Evolutionary conservation across 23 tunicate genomes (phyloP).

Genomic region (Trididemnum nubilum): DNA sequence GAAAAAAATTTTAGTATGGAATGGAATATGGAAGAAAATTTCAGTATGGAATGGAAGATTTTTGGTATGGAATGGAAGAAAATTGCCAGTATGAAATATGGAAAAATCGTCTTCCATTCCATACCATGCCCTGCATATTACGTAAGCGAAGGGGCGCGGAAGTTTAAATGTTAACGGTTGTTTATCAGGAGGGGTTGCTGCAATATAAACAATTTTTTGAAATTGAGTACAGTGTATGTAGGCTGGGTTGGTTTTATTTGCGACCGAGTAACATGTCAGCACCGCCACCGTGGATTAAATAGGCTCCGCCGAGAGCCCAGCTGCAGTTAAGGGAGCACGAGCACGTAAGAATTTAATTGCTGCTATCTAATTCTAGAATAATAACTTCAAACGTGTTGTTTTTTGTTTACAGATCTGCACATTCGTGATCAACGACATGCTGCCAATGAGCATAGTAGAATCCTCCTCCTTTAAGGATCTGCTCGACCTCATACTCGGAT

Average conservation of each 20-base stretch:
- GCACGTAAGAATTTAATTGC: not conserved
- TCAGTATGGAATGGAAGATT: too few species aligned
- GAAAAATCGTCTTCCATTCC: too few species aligned
- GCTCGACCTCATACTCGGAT: conserved; percentile 11
- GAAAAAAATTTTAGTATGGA: too few species aligned
- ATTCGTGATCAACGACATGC: conserved; percentile 13
- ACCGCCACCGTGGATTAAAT: not conserved
- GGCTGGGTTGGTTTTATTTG: not conserved
- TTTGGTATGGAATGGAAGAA: too few species aligned
- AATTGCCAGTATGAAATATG: too few species aligned
- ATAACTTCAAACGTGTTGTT: not conserved
- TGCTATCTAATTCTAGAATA: not conserved
- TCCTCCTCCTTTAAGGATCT: conserved; percentile 19
- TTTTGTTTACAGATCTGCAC: conserved; percentile 24
- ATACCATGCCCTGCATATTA: too few species aligned
- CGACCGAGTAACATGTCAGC: conserved; percentile 1
- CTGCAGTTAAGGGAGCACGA: not conserved
- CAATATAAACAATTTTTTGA: not conserved
- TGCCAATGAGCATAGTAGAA: conserved; percentile 26
- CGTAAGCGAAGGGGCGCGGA: not conserved
- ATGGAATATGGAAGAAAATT: too few species aligned
- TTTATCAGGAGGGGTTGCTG: not conserved
- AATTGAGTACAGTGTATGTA: not conserved
- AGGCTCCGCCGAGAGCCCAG: not conserved
- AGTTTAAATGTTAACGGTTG: not conserved